These are phyloP conservation scores for Scytalopus superciliaris DNA, from an alignment of 2,113 vertebrate genomes.

Conservation along the genomic window DNA sequence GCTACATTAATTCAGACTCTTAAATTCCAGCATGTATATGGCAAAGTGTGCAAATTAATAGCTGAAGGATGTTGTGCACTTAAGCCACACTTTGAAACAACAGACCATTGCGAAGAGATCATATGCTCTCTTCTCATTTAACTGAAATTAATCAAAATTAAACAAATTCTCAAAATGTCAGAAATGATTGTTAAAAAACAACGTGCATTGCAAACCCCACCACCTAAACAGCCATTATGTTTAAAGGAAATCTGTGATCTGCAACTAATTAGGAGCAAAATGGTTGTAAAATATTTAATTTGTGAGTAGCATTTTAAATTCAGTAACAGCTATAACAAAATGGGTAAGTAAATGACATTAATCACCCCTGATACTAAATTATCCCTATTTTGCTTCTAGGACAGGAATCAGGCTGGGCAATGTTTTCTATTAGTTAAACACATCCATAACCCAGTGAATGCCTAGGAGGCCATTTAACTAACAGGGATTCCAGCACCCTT, in stretches of 20 bases:
- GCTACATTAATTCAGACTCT: conserved; percentile 29
- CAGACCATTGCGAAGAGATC: neutral
- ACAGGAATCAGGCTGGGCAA: conserved; percentile 20
- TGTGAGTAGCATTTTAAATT: conserved; percentile 64
- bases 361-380: conserved; percentile 68
- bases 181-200: conserved; percentile 22
- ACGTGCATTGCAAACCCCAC: neutral
- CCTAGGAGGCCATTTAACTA: conserved; percentile 53
- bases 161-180: conserved; percentile 56
- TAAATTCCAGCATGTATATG: neutral
- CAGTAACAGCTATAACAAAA: conserved; percentile 62
- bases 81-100: neutral
- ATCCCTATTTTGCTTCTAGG: conserved; percentile 58
- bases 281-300: conserved; percentile 72
- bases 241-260: conserved; percentile 70
- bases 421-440: conserved; percentile 64
- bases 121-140: neutral
- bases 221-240: conserved; percentile 29
- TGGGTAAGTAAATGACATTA: conserved; percentile 64
- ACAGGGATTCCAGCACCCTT: neutral
- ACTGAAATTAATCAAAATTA: conserved; percentile 32
- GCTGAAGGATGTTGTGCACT: neutral
- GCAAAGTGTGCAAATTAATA: conserved; percentile 3
- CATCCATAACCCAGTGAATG: conserved; percentile 44
- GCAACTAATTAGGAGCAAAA: conserved; percentile 72